Evolutionary conservation across 2,888 invertebrate species (phyloP).

Genomic region (Ferdinandea cuprea): DNA sequence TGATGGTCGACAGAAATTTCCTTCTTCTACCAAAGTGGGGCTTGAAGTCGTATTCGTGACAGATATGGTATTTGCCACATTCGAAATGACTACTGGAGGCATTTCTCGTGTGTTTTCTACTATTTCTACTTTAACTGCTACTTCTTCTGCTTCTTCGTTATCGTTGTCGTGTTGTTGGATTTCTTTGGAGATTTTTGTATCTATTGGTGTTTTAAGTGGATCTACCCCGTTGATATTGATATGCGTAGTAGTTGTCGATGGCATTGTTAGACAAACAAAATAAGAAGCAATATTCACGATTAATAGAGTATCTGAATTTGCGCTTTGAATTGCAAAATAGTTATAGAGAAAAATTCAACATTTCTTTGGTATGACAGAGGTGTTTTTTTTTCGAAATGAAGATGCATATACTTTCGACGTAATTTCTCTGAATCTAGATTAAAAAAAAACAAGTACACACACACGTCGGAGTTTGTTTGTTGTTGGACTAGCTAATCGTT

Average conservation of each 20-base stretch:
- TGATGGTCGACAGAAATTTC: slow-evolving; percentile 47
- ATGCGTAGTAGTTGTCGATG: slow-evolving; percentile 63
- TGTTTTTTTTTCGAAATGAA: not conserved
- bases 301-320: slow-evolving; percentile 30
- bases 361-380: slow-evolving; percentile 37
- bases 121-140: slow-evolving; percentile 31
- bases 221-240: slow-evolving; percentile 61
- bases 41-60: slow-evolving; percentile 52
- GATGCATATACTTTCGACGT: slow-evolving; percentile 42
- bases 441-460: not conserved
- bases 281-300: not conserved
- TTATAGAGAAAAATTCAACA: slow-evolving; percentile 20
- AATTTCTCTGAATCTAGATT: slow-evolving; percentile 54
- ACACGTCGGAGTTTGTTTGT: not conserved
- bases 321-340: slow-evolving; percentile 44
- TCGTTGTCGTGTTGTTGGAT: slow-evolving; percentile 19
- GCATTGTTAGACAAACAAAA: slow-evolving; percentile 51
- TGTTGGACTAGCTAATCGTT: slow-evolving; percentile 38
- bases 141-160: not conserved
- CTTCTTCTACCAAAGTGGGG: slow-evolving; percentile 60
- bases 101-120: slow-evolving; percentile 64
- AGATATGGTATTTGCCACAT: slow-evolving; percentile 51
- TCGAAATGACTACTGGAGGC: slow-evolving; percentile 60
- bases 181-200: slow-evolving; percentile 55
- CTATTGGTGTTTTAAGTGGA: slow-evolving; percentile 54